These are phyloP conservation scores for Germaria angustata DNA, from an alignment of 2,888 invertebrate species.

Conservation along the genomic window DNA sequence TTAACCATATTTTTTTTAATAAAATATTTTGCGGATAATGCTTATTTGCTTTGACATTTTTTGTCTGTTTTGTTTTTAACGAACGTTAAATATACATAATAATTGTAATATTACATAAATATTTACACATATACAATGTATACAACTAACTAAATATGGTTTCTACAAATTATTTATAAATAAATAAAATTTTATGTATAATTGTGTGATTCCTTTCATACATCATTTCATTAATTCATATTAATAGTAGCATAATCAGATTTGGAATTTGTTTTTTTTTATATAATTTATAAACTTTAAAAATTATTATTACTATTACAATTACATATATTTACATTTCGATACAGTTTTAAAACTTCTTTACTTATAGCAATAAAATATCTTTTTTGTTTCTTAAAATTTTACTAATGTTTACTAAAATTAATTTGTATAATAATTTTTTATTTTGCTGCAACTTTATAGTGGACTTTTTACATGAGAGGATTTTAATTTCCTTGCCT, in stretches of 20 bases:
- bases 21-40: constrained; percentile 69
- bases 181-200: constrained; percentile 48
- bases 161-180: constrained; percentile 51
- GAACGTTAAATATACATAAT: constrained; percentile 62
- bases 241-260: constrained; percentile 48
- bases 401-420: constrained; percentile 52
- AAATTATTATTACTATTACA: constrained; percentile 40
- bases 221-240: constrained; percentile 23
- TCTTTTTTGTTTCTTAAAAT: constrained; percentile 57
- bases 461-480: constrained; percentile 40
- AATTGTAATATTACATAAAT: constrained; percentile 67
- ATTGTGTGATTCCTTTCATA: constrained; percentile 3
- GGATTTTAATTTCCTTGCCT: constrained; percentile 6
- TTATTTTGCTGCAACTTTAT: constrained; percentile 46
- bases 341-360: constrained; percentile 50
- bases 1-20: constrained; percentile 64
- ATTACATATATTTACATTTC: constrained; percentile 62
- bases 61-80: constrained; percentile 57
- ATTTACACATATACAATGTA: constrained; percentile 69
- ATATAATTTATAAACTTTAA: constrained; percentile 49
- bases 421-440: constrained; percentile 44
- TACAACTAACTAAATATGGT: constrained; percentile 51
- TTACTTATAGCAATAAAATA: constrained; percentile 56
- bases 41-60: constrained; percentile 65
- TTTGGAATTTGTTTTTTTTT: constrained; percentile 50